These are phyloP conservation scores for Hydropotes inermis DNA, from an alignment of 2,113 vertebrate genomes.

Conservation along the genomic window DNA sequence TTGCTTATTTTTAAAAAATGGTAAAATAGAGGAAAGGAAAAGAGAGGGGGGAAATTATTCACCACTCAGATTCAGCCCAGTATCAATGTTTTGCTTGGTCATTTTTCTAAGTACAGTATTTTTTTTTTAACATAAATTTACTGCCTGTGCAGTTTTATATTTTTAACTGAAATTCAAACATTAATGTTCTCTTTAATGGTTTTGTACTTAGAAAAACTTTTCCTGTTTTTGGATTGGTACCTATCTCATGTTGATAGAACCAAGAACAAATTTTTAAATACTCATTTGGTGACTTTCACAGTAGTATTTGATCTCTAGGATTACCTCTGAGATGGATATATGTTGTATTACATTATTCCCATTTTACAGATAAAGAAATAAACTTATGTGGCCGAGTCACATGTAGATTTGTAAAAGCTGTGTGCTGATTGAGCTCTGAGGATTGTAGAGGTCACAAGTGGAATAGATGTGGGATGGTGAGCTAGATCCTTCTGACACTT, in stretches of 20 bases:
- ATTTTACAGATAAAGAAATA: neutral
- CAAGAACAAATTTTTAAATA: neutral
- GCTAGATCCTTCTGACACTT: neutral
- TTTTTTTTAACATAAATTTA: neutral
- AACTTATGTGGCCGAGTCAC: rapidly evolving
- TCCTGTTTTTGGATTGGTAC: neutral
- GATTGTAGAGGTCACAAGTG: neutral
- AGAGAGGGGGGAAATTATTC: too few species aligned
- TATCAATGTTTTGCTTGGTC: neutral
- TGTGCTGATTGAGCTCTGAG: neutral
- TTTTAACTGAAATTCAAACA: neutral
- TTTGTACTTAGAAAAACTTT: neutral
- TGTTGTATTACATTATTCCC: neutral
- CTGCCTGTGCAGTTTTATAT: neutral
- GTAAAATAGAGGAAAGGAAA: neutral
- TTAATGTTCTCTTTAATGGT: neutral
- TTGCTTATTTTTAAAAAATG: neutral
- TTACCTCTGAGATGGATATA: neutral
- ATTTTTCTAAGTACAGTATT: neutral
- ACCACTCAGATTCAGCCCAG: neutral
- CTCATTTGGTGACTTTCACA: neutral
- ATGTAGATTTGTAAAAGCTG: neutral
- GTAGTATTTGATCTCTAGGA: neutral
- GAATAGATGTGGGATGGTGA: neutral
- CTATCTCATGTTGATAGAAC: neutral